Evolutionary conservation across 2,113 vertebrate species (phyloP).

Genomic region (Aythya baeri): DNA sequence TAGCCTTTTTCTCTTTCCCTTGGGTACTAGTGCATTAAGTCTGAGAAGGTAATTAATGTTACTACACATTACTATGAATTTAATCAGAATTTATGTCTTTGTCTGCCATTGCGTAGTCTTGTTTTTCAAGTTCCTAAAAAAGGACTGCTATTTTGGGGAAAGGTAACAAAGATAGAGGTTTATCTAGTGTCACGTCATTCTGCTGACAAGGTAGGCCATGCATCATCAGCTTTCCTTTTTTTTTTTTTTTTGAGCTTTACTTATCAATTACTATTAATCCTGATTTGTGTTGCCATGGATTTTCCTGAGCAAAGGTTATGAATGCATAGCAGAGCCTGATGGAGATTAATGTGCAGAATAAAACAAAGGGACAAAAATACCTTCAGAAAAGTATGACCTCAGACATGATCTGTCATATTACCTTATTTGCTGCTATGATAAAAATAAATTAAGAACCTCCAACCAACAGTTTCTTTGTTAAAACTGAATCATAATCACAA

Average conservation of each 20-base stretch:
- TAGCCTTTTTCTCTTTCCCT: neutral
- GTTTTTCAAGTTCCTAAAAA: neutral
- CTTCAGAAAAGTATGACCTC: neutral
- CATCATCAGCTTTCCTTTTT: neutral
- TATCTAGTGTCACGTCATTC: neutral
- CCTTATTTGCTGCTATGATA: neutral
- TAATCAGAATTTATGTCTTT: neutral
- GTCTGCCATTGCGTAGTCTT: neutral
- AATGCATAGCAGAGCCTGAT: neutral
- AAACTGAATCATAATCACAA: neutral
- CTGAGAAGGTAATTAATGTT: neutral
- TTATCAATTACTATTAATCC: neutral
- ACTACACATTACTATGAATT: neutral
- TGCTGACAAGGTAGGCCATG: neutral
- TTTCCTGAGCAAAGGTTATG: neutral
- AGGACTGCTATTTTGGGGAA: neutral
- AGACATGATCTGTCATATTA: neutral
- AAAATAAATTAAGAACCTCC: neutral
- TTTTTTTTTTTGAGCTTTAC: neutral
- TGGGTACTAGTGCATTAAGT: neutral
- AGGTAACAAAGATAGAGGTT: neutral
- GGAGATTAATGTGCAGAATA: neutral
- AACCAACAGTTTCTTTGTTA: neutral
- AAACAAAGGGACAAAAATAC: neutral
- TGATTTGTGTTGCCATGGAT: neutral